phyloP scores from a whole-genome alignment of 2,113 vertebrate species.

The Phylloscopus trochiloides region DNA sequence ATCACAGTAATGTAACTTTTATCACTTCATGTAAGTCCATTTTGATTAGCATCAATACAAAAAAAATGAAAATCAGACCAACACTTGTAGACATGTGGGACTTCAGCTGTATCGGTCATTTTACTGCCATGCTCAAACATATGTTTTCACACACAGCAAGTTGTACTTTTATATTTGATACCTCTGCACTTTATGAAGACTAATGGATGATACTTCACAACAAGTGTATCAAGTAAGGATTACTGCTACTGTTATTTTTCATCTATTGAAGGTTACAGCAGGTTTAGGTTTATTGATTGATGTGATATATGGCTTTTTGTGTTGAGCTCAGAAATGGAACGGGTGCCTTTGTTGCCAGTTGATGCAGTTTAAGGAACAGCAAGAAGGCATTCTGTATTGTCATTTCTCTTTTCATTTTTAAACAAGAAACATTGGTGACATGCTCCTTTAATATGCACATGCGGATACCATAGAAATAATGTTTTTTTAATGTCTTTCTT shows the following conservation, averaged over 20 bases:
- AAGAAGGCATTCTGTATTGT: not conserved
- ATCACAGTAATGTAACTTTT: not conserved
- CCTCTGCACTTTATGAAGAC: not conserved
- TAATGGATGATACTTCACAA: not conserved
- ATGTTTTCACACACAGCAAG: not conserved
- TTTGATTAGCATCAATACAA: not conserved
- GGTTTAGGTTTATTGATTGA: slow-evolving; percentile 24
- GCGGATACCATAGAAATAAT: not conserved
- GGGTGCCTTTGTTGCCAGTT: not conserved
- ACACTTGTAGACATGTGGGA: not conserved
- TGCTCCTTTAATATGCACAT: not conserved
- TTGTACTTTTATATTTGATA: not conserved
- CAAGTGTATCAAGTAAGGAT: not conserved
- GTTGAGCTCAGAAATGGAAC: not conserved
- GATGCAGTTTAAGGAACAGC: not conserved
- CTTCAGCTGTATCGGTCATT: not conserved
- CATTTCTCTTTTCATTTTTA: not conserved
- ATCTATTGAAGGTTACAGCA: not conserved
- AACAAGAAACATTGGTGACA: not conserved
- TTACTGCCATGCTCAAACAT: not conserved
- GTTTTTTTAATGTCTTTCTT: not conserved
- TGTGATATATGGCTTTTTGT: not conserved
- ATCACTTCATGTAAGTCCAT: not conserved
- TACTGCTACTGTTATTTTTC: slow-evolving; percentile 9
- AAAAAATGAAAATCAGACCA: not conserved